These are phyloP conservation scores for Stegastes partitus DNA, from an alignment of 2,113 vertebrate genomes.

Conservation along the genomic window DNA sequence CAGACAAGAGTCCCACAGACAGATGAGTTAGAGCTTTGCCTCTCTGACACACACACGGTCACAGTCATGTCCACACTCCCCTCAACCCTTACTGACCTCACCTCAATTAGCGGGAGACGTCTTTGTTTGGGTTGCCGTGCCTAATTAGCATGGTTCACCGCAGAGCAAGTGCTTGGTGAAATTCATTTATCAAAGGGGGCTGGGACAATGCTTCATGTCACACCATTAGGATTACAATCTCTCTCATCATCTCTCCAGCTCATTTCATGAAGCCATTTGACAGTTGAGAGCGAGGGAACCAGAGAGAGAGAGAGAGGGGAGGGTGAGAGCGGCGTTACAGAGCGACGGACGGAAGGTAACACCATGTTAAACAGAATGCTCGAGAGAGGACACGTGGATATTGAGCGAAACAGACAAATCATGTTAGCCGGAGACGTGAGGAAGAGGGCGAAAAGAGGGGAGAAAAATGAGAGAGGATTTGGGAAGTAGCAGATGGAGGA, in stretches of 20 bases:
- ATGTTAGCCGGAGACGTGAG: conserved; percentile 33
- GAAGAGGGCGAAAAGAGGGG: conserved; percentile 19
- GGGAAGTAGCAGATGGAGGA: conserved; percentile 52
- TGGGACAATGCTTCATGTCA: conserved; percentile 60
- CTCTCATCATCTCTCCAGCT: conserved; percentile 72
- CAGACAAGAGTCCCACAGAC: conserved; percentile 25
- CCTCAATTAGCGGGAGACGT: conserved; percentile 70
- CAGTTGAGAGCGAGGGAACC: conserved; percentile 44
- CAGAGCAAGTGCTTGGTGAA: conserved; percentile 61
- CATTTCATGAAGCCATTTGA: conserved; percentile 66
- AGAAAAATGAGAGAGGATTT: conserved; percentile 39
- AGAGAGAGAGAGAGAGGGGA: background rate
- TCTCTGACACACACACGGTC: conserved; percentile 28
- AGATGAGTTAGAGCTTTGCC: conserved; percentile 40
- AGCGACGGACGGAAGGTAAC: conserved; percentile 27
- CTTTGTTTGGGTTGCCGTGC: conserved; percentile 70
- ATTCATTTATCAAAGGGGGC: conserved; percentile 74
- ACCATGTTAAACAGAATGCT: conserved; percentile 61
- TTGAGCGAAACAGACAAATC: conserved; percentile 56
- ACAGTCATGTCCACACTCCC: conserved; percentile 49
- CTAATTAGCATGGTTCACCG: conserved; percentile 74
- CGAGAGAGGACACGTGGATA: conserved; percentile 40
- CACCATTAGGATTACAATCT: conserved; percentile 71
- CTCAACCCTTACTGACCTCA: conserved; percentile 61
- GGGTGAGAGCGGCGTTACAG: conserved; percentile 13